phyloP scores from a whole-genome alignment of 1,140 invertebrate species.

The Macrobrachium rosenbergii region DNA sequence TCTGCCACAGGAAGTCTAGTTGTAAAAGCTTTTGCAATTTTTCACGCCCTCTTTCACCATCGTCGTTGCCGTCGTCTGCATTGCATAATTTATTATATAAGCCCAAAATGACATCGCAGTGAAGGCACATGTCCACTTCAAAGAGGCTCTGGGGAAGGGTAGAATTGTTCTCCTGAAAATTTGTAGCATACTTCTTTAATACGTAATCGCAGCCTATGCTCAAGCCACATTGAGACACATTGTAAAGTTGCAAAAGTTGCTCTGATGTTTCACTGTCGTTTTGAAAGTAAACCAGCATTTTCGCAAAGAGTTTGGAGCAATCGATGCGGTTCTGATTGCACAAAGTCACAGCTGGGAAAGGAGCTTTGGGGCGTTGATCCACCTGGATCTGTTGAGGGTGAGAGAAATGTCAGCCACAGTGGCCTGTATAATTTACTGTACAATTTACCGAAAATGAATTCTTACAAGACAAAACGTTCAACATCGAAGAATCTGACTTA shows the following conservation, averaged over 20 bases:
- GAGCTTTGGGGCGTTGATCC: background rate
- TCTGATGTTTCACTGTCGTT: no score
- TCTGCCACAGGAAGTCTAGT: no score
- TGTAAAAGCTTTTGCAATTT: no score
- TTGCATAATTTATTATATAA: background rate
- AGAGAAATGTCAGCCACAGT: background rate
- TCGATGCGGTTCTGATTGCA: conserved; percentile 47
- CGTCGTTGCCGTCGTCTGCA: no score
- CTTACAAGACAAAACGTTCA: no score
- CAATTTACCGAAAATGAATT: no score
- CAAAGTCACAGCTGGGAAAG: conserved; percentile 33
- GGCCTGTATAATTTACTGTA: background rate
- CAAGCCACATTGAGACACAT: conserved; percentile 1
- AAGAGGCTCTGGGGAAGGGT: background rate
- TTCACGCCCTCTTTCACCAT: no score
- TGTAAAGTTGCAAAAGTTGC: conserved; percentile 4
- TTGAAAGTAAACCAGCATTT: background rate
- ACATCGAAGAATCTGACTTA: no score
- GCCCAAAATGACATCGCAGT: background rate
- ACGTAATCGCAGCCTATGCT: background rate
- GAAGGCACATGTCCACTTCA: background rate
- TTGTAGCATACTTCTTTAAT: background rate
- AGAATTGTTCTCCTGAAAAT: background rate
- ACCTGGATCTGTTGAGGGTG: background rate
- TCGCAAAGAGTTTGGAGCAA: background rate